Conservation (phyloP, 1,140 invertebrate species). For the Platorchestia sp. region DNA sequence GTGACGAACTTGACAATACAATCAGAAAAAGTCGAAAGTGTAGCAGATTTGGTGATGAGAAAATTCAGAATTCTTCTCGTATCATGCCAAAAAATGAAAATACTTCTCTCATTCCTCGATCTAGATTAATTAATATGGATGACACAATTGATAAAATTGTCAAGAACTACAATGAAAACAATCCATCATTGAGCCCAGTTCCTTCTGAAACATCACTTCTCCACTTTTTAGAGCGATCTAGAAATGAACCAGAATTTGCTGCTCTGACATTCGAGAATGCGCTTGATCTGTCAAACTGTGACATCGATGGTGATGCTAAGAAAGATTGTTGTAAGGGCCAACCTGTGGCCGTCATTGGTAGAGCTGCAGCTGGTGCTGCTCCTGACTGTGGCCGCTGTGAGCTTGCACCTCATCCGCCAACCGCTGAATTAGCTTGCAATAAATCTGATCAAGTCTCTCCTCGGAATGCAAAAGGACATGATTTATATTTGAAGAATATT, state of each 20-base stretch:
- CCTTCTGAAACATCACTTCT: constrained; percentile 9
- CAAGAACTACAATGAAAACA: constrained; percentile 1
- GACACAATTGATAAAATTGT: constrained; percentile 16
- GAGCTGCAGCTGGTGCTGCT: not conserved
- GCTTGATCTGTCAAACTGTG: not conserved
- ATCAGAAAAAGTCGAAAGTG: not conserved
- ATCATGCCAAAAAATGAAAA: not conserved
- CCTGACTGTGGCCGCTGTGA: not conserved
- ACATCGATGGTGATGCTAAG: not conserved
- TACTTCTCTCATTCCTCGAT: not conserved
- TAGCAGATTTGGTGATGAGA: not conserved
- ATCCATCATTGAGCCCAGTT: not conserved
- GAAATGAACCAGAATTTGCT: not conserved
- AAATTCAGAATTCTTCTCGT: not conserved
- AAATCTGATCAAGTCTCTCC: not conserved
- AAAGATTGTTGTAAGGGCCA: not conserved
- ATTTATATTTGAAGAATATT: not conserved
- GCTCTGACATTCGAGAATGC: constrained; percentile 2
- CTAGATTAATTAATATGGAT: not conserved
- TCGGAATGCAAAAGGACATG: not conserved
- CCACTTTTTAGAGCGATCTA: not conserved
- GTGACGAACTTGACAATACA: not conserved
- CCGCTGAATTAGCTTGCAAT: not conserved
- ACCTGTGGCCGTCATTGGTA: not conserved
- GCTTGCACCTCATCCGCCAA: not conserved